A percentile compares a stretch with the other conserved stretches of the same genome.
Conservation (phyloP, 2,113 vertebrate species). For the Paraplagusia blochii region DNA sequence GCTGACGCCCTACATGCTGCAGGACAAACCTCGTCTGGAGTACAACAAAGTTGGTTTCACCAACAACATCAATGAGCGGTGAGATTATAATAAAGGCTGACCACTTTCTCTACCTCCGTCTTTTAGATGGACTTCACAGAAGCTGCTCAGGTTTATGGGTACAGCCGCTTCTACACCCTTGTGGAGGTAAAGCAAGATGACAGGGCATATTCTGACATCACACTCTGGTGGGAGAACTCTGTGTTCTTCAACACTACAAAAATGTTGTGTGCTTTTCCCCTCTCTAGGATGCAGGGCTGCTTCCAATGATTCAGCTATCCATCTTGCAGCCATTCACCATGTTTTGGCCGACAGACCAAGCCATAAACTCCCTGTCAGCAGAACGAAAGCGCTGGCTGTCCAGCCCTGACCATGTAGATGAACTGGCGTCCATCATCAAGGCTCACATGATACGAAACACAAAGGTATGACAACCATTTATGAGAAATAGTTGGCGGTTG, state of each 20-base stretch:
- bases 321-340: constrained; percentile 85
- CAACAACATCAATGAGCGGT: not conserved
- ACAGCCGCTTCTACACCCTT: constrained; percentile 82
- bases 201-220: not conserved
- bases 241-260: not conserved
- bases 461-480: constrained; percentile 63
- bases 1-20: constrained; percentile 73
- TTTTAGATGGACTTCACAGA: constrained; percentile 79
- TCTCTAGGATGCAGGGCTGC: constrained; percentile 77
- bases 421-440: constrained; percentile 81
- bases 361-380: constrained; percentile 75
- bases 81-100: not conserved
- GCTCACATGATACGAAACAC: constrained; percentile 82
- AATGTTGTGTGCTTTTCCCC: not conserved
- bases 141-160: constrained; percentile 82
- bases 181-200: constrained; percentile 81
- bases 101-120: constrained; percentile 7
- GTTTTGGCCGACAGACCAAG: constrained; percentile 89
- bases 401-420: constrained; percentile 80
- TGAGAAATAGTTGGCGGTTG: no score
- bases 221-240: not conserved
- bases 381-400: constrained; percentile 82
- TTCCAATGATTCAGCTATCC: constrained; percentile 72
- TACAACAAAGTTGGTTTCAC: not conserved
- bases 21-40: constrained; percentile 31